Evolutionary conservation across 2,888 invertebrate genomes (phyloP), one percentile per base, ranked within the genome.

Genomic region (Tipula vernalis): DNA sequence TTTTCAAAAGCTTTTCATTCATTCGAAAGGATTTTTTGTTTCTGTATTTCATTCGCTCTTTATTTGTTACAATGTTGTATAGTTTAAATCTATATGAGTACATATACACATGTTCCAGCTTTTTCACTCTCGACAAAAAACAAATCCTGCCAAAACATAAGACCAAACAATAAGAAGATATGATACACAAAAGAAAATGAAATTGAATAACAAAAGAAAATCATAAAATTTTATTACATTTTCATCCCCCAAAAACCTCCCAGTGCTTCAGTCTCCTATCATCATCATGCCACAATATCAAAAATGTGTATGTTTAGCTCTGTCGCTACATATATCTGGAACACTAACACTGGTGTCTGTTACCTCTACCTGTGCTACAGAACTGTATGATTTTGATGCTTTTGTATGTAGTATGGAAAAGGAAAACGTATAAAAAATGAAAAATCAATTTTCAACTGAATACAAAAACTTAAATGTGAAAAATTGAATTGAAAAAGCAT

Each of bases 401-500:
- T 71, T 71, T 28, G 28, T 71, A 51, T 39, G 28, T 28, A 71
- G 5, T 51, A n/a, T 3, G n/a, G n/a, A n/a, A 51, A n/a, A 51
- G 5, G 3, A 71, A n/a, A 18, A 71, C 28, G 28, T 71, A 71
- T 28, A 28, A 57, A 71, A 71, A 71, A 71, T 71, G 28, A 28
- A 71, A 71, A 71, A 71, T 71, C 71, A 71, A 71, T 71, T 71
- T 71, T 28, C 28, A 18, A 71, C 71, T 71, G 28, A 18, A 71
- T 71, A 71, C 71, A 71, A 71, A 71, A 71, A 71, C 71, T 71
- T 71, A 71, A 71, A 71, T 71, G 71, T 71, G 71, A 71, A 71
- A 71, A 71, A 71, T 71, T 71, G 71, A 71, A 71, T 71, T 71
- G 28, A 71, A 71, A 71, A 71, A 28, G 71, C 28, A 71, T 71